Conservation (phyloP, 2,113 vertebrate species). For the Cinclus cinclus region DNA sequence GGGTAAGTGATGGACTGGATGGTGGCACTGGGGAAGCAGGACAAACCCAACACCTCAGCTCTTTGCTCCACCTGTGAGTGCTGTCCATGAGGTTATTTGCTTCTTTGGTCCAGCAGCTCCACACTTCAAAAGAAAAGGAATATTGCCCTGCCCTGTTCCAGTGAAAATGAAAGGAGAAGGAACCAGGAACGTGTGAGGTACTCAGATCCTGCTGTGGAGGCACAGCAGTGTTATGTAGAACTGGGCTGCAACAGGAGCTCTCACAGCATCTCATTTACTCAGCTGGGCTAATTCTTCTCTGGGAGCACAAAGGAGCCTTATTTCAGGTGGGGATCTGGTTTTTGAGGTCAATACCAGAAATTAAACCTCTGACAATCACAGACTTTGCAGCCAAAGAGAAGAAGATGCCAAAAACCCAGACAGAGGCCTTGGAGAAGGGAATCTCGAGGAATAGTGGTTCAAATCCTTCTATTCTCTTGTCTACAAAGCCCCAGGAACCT, state of each 20-base stretch:
- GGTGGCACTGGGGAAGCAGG: too few relatives aligned
- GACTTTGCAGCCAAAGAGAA: background rate
- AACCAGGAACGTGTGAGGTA: background rate
- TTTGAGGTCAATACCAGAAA: background rate
- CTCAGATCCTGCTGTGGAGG: background rate
- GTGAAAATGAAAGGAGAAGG: background rate
- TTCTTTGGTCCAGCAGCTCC: background rate
- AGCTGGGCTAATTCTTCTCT: background rate
- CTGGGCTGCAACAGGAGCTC: background rate
- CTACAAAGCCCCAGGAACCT: background rate
- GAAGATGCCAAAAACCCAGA: background rate
- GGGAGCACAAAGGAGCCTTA: background rate
- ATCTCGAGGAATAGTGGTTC: background rate
- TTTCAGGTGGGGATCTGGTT: background rate
- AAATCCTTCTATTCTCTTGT: background rate
- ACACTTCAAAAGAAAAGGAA: background rate
- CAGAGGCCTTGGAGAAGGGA: background rate
- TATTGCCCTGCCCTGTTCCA: background rate
- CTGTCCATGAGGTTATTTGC: background rate
- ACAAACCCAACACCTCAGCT: background rate
- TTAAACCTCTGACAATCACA: background rate
- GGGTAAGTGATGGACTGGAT: rapidly evolving
- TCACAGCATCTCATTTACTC: background rate
- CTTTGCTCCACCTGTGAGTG: background rate
- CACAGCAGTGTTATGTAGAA: background rate